phyloP scores from a whole-genome alignment of 2,113 vertebrate genomes.

The Nesoenas mayeri region DNA sequence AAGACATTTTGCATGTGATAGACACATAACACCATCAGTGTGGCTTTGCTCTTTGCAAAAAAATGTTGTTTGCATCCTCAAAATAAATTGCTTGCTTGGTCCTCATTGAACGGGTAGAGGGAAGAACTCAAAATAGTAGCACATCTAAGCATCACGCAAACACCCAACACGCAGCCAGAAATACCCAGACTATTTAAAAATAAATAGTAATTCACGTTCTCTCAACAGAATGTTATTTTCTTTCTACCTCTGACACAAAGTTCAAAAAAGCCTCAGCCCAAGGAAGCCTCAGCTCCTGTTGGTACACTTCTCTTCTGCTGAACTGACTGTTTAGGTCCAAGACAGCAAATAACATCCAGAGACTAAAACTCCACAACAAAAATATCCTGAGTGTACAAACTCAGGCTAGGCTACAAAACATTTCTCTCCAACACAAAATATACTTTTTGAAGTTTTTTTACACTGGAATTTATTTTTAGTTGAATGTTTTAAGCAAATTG shows the following conservation, averaged over 20 bases:
- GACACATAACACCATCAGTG: not conserved
- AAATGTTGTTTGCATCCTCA: slow-evolving; percentile 18
- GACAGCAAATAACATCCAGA: not conserved
- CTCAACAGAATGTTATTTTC: not conserved
- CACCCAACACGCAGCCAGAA: not conserved
- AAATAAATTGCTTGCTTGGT: slow-evolving; percentile 61
- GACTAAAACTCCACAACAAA: not conserved
- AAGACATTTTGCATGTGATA: not conserved
- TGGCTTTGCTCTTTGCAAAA: not conserved
- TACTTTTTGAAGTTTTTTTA: not conserved
- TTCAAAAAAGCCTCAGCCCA: not conserved
- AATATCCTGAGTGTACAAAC: not conserved
- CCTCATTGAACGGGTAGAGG: slow-evolving; percentile 8
- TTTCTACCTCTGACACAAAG: not conserved
- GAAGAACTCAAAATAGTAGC: not conserved
- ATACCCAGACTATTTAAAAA: not conserved
- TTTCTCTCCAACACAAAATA: not conserved
- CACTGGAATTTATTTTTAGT: not conserved
- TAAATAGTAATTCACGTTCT: not conserved
- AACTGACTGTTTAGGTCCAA: not conserved
- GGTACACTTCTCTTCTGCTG: not conserved
- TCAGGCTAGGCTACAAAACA: not conserved
- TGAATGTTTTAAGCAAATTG: not conserved
- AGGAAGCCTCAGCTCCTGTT: not conserved
- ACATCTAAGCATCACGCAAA: not conserved